Base-by-base conservation (phyloP, 2,888 invertebrate genomes). In the Pseudococcus longispinus region DNA sequence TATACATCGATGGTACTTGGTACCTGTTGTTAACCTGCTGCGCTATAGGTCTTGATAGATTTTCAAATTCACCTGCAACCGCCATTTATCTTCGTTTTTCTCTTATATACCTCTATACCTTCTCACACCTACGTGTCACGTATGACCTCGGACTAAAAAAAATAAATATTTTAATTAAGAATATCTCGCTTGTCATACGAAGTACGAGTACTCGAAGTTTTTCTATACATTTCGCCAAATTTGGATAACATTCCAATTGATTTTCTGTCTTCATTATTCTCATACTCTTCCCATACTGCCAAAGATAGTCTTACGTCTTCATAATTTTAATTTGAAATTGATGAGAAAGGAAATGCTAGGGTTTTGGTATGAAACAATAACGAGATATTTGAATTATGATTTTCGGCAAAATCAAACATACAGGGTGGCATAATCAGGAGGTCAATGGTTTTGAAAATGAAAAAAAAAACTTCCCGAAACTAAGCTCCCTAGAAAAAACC, bases 11-110 rank as follows among this genome's bases (percentile, higher is more conserved):
- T 44, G 13, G 18, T 51, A n/a, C n/a, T 4, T 51, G 5, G 51
- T 51, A 51, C 51, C n/a, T 51, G 51, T 51, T 51, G n/a, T 51
- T 51, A 51, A 51, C 65, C 26, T 26, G 65, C 26, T 74, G 74
- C 74, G 32, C 32, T 74, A 74, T 32, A 74, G 26, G 42, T 42
- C 42, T 42, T 42, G 20, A 77, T 20, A 70, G 32, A 77, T 77
- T 42, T 77, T 77, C 32, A 77, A 77, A 77, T 42, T 77, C 77
- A 42, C 77, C 20, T 77, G 42, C 77, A 77, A 77, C 18, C 15
- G 37, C 18, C 74, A 20, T 32, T 60, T 60, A 60, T 60, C 20
- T 60, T 60, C 51, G 60, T 60, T 60, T 60, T 60, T 23, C 23
- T 51, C 32, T 32, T 32, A 32, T 2, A 32, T 32, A 32, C n/a